Evolutionary conservation across 2,888 invertebrate species (phyloP).

Genomic region (Hermaeophaga mercurialis): DNA sequence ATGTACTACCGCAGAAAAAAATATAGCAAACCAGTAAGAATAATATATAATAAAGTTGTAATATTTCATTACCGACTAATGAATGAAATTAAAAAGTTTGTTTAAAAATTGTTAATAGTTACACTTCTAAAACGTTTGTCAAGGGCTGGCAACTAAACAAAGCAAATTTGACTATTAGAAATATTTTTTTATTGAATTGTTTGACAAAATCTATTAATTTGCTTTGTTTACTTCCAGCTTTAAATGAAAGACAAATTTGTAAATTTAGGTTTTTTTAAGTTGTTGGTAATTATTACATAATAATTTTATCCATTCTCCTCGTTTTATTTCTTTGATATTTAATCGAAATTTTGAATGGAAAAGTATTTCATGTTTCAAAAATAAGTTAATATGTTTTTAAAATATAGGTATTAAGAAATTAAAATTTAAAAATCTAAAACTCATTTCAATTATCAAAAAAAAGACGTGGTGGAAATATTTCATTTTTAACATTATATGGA

Average conservation of each 20-base stretch:
- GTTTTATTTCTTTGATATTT: no score
- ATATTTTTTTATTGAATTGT: slow-evolving; percentile 21
- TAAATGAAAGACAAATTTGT: slow-evolving; percentile 13
- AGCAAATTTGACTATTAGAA: slow-evolving; percentile 15
- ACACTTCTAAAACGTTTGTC: slow-evolving; percentile 14
- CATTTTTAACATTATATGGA: no score
- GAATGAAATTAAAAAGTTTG: slow-evolving; percentile 2
- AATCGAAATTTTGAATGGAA: no score
- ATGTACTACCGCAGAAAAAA: not conserved
- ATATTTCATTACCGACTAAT: slow-evolving; percentile 11
- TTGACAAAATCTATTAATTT: slow-evolving; percentile 7
- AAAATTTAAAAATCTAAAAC: no score
- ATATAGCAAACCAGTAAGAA: not conserved
- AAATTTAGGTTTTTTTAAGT: slow-evolving; percentile 25
- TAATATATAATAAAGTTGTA: no score
- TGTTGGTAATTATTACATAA: slow-evolving; percentile 24
- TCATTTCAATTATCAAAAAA: no score
- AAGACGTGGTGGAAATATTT: no score
- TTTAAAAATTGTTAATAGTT: slow-evolving; percentile 15
- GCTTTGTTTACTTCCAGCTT: slow-evolving; percentile 25
- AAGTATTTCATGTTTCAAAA: no score
- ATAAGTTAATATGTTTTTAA: no score
- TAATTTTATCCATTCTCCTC: slow-evolving; percentile 13
- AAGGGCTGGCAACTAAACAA: slow-evolving; percentile 19
- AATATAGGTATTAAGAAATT: no score